Evolutionary conservation across 2,113 vertebrate species (phyloP).

Genomic region (Chlamydotis undulata): DNA sequence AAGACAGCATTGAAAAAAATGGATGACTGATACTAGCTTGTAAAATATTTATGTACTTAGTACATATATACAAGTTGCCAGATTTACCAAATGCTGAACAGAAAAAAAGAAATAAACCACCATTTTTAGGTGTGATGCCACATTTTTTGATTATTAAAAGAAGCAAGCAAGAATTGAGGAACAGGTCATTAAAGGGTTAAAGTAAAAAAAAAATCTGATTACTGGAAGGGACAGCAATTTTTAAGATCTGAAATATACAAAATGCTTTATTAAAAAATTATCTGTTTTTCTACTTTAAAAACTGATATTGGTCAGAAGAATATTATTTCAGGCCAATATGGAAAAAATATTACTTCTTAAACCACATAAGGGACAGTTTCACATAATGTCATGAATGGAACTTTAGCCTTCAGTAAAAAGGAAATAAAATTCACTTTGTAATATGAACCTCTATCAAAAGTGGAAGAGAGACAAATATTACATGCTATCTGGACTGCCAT

Average conservation of each 20-base stretch:
- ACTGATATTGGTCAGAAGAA: background rate
- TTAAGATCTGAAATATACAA: background rate
- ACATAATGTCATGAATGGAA: background rate
- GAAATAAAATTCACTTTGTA: conserved; percentile 43
- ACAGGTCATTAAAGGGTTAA: background rate
- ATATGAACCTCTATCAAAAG: conserved; percentile 24
- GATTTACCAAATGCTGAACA: background rate
- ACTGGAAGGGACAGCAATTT: background rate
- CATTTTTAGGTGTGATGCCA: background rate
- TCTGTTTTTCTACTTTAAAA: conserved; percentile 36
- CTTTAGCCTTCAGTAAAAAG: background rate
- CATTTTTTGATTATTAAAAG: background rate
- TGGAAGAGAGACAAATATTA: conserved; percentile 30
- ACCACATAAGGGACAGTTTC: conserved; percentile 44
- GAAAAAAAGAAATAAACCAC: background rate
- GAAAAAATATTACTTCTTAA: conserved; percentile 48
- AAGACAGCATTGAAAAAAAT: background rate
- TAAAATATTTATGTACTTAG: background rate
- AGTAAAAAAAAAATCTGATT: background rate
- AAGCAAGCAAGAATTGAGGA: background rate
- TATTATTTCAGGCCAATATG: conserved; percentile 23
- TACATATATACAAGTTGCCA: background rate
- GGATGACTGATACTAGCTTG: background rate
- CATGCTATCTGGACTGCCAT: background rate
- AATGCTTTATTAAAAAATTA: background rate